Conservation (phyloP, 2,113 vertebrate genomes). For the Plotosus lineatus region DNA sequence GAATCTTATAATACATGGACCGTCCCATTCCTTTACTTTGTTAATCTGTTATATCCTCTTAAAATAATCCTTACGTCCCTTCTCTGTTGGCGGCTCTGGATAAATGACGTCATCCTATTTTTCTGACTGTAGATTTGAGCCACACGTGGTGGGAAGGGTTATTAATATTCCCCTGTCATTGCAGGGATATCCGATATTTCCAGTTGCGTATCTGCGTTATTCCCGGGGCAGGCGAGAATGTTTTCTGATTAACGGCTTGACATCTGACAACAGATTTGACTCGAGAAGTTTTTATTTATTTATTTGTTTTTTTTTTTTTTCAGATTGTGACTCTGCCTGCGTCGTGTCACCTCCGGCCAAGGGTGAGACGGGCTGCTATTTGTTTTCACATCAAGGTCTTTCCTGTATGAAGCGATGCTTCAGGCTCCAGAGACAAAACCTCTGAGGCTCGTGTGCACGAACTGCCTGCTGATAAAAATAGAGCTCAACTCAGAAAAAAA, state of each 20-base stretch:
- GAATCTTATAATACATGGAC: constrained; percentile 40
- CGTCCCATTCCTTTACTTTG: constrained; percentile 26
- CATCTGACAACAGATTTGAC: constrained; percentile 38
- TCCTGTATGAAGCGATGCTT: constrained; percentile 37
- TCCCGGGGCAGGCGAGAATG: constrained; percentile 41
- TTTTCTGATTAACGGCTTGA: constrained; percentile 42
- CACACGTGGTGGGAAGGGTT: constrained; percentile 44
- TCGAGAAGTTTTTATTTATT: no score
- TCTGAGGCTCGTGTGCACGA: constrained; percentile 21
- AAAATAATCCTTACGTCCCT: constrained; percentile 18
- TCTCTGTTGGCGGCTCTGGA: neutral
- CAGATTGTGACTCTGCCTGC: constrained; percentile 25
- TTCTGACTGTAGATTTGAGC: constrained; percentile 42
- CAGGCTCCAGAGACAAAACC: constrained; percentile 23
- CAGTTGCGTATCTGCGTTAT: constrained; percentile 27
- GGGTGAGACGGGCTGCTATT: constrained; percentile 34
- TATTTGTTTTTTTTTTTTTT: no score
- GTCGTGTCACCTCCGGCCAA: constrained; percentile 35
- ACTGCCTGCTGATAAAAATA: constrained; percentile 34
- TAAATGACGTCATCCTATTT: constrained; percentile 18
- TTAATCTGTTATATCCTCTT: neutral
- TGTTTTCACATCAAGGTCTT: constrained; percentile 46
- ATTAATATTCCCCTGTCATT: constrained; percentile 44
- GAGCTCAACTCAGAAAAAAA: neutral
- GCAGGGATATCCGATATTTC: constrained; percentile 49